These are phyloP conservation scores for Dufourea novaeangliae DNA, from an alignment of 1,140 invertebrate genomes.

Conservation along the genomic window DNA sequence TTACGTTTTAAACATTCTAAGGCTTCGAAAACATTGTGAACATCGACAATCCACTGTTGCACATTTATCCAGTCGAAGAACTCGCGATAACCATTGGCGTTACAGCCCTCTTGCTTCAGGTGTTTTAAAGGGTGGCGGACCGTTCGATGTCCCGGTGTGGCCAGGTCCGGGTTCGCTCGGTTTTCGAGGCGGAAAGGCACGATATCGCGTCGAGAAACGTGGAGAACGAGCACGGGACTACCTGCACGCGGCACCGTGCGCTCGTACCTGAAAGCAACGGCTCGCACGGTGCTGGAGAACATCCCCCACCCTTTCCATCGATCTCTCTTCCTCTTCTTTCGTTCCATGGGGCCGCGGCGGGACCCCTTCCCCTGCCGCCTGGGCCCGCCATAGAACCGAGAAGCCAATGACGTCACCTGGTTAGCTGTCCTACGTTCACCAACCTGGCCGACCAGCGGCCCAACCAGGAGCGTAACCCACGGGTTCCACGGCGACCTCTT, in stretches of 20 bases:
- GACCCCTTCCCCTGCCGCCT: slow-evolving; percentile 41
- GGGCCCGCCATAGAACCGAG: slow-evolving; percentile 68
- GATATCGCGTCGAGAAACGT: slow-evolving; percentile 38
- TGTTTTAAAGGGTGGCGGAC: background rate
- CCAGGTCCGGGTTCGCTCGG: background rate
- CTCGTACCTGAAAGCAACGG: slow-evolving; percentile 76
- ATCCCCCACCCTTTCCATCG: slow-evolving; percentile 70
- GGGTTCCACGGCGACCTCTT: slow-evolving; percentile 24
- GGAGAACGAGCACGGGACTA: slow-evolving; percentile 64
- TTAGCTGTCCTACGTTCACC: slow-evolving; percentile 76
- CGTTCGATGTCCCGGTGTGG: background rate
- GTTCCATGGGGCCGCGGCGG: slow-evolving; percentile 25
- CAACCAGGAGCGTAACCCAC: slow-evolving; percentile 47
- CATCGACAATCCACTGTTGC: slow-evolving; percentile 4
- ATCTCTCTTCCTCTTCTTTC: slow-evolving; percentile 64
- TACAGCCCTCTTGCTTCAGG: background rate
- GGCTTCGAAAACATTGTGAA: background rate
- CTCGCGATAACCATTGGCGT: background rate
- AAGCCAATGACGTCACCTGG: slow-evolving; percentile 75
- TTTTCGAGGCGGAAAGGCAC: background rate
- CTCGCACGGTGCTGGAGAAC: slow-evolving; percentile 73
- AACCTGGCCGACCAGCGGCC: slow-evolving; percentile 61
- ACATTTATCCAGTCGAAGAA: background rate
- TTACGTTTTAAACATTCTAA: too few relatives aligned
- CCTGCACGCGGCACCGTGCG: slow-evolving; percentile 73